Base-by-base conservation (phyloP, 2,113 vertebrate species). In the Vulpes vulpes region DNA sequence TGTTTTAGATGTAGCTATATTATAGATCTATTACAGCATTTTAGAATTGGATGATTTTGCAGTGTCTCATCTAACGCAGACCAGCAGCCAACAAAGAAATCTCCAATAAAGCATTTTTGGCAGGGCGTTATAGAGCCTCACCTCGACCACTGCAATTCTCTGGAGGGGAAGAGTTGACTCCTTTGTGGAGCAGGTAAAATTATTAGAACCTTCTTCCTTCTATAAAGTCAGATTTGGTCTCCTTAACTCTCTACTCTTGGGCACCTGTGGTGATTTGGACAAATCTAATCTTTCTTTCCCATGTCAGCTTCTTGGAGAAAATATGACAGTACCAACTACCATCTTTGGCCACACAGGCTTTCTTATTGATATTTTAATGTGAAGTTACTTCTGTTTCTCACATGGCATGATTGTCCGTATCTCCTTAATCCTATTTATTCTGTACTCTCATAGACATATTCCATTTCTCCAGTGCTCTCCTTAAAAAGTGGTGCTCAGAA, bases 91-190 rank as follows among this genome's bases (percentile, higher is more conserved):
- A 92, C 53, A 55, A 43, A 59, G 35, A 89, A 86, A 62, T 73
- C 59, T 55, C 83, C 14, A 74, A 14, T 83, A 80, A 94, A 82
- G n/a, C 2, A 0, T 78, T 60, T 49, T 85, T 84, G 53, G 71
- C 59, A 87, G 74, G 62, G 62, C 16, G 59, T 84, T 53, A 9
- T 38, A 53, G 57, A 73, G 23, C 38, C 35, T 93, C 38, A 30
- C 16, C 73, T 55, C 96, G 95, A 69, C 73, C 35, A 65, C 43
- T 59, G 82, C 79, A 95, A 4, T 96, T 97, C 91, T 96, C 60
- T 80, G 55, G 60, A 91, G 62, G 88, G 32, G 94, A 92, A 55
- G 23, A 78, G 49, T 73, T 95, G 67, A 91, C 93, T 95, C 79
- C 57, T 92, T 89, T 76, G 73, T 88, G 32, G 73, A 64, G 7